Evolutionary conservation across 1,140 invertebrate genomes (phyloP), one percentile per base, ranked within the genome.

Genomic region (Drosophila equinoxialis): DNA sequence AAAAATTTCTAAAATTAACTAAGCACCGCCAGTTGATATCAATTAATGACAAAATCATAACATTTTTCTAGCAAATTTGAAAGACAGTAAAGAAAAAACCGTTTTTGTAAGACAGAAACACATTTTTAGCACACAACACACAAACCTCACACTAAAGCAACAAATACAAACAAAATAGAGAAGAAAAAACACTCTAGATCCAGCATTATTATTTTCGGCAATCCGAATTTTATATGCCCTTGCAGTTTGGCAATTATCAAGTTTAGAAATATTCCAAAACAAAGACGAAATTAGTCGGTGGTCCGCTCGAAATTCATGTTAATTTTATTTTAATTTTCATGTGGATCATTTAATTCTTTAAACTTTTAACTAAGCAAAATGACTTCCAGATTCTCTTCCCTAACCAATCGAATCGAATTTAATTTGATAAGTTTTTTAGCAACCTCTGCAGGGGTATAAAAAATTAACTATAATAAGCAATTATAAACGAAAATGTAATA

Each of bases 11-110:
- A 67, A 79, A 79, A 64, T 42, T 58, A 76, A 76, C 69, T 67
- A 82, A 87, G 83, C 83, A 87, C 83, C 84, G 83, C 83, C 83
- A 87, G 59, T 70, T 78, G 45, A 80, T 84, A 84, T 87, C 83
- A 87, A 87, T 87, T 87, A 87, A 76, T 64, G 70, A 58, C 45
- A 17, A 37, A 68, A 73, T 58, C 73, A 37, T n/a, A 71, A 66
- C 63, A 68, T 61, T 80, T 84, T 68, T 69, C 57, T 81, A 81
- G 62, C 23, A 63, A 68, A 77, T 68, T 30, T 65, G 60, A 68
- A 39, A 54, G 20, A 55, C 66, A 62, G 55, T n/a, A n/a, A 57
- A 35, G 66, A 64, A 51, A 55, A 55, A 67, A 68, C 51, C 74
- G 17, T 61, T 78, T 81, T 68, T 65, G 64, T 57, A 48, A 67